phyloP scores from a whole-genome alignment of 2,113 vertebrate genomes.

The Tychaedon coryphoeus region DNA sequence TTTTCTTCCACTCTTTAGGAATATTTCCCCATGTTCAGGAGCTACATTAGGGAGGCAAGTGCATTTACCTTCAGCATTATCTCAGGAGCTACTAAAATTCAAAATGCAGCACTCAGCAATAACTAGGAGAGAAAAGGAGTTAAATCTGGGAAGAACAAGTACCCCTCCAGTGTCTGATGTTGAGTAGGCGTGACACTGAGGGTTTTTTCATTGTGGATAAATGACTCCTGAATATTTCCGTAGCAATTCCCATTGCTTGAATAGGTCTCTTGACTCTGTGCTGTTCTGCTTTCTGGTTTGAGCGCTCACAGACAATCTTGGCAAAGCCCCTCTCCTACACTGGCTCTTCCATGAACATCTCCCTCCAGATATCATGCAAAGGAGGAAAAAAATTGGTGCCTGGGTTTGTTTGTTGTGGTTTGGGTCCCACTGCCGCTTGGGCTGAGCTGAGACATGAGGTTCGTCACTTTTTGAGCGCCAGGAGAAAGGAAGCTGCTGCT shows the following conservation, averaged over 20 bases:
- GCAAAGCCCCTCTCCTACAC: not conserved
- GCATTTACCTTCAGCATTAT: not conserved
- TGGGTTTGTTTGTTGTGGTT: not conserved
- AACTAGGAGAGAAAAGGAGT: not conserved
- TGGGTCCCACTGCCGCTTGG: rapidly evolving
- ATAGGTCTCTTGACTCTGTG: rapidly evolving
- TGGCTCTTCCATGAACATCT: not conserved
- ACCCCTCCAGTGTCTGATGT: not conserved
- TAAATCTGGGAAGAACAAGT: not conserved
- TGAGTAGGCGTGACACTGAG: not conserved
- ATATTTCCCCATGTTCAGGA: not conserved
- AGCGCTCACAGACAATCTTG: not conserved
- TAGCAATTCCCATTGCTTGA: not conserved
- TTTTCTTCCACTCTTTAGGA: not conserved
- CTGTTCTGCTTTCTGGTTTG: not conserved
- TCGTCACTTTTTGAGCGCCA: not conserved
- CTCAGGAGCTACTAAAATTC: not conserved
- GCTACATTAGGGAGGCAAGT: not conserved
- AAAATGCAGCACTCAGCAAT: not conserved
- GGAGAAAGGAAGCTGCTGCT: not conserved
- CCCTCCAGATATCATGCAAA: not conserved
- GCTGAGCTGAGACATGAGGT: rapidly evolving
- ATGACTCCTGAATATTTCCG: not conserved
- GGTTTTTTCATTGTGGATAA: not conserved
- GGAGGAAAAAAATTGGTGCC: not conserved